phyloP scores from a whole-genome alignment of 2,888 invertebrate genomes.

The Tholera decimalis region DNA sequence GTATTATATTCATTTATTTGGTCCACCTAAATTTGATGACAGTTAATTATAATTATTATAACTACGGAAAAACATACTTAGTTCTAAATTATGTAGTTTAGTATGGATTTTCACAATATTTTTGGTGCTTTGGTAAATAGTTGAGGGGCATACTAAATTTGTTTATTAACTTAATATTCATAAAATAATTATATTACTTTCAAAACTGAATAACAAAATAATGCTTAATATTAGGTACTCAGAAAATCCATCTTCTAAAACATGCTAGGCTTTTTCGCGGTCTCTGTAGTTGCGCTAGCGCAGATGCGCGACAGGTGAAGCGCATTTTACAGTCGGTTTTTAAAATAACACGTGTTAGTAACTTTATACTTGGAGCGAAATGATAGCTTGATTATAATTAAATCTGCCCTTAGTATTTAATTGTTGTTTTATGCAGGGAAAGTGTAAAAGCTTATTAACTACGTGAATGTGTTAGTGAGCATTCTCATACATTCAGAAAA shows the following conservation, averaged over 20 bases:
- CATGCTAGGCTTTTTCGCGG: neutral
- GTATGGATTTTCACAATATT: neutral
- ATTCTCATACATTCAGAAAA: neutral
- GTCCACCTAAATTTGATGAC: neutral
- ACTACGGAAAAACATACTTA: too few relatives aligned
- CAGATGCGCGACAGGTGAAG: neutral
- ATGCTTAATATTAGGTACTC: too few relatives aligned
- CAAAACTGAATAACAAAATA: neutral
- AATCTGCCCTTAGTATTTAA: neutral
- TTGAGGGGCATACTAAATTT: too few relatives aligned
- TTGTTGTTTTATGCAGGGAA: neutral
- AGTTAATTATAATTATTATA: too few relatives aligned
- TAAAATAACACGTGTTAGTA: slow-evolving; percentile 14
- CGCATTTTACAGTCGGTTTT: too few relatives aligned
- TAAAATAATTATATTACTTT: neutral
- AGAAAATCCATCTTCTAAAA: neutral
- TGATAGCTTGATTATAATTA: neutral
- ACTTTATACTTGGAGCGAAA: neutral
- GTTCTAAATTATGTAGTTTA: neutral
- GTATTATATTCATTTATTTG: neutral
- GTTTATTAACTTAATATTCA: too few relatives aligned
- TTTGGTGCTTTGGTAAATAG: too few relatives aligned
- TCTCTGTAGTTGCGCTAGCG: slow-evolving; percentile 21
- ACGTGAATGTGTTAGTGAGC: neutral
- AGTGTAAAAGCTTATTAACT: neutral